These are phyloP conservation scores for Sussaba pulchella DNA, from an alignment of 2,888 invertebrate species.

Conservation along the genomic window DNA sequence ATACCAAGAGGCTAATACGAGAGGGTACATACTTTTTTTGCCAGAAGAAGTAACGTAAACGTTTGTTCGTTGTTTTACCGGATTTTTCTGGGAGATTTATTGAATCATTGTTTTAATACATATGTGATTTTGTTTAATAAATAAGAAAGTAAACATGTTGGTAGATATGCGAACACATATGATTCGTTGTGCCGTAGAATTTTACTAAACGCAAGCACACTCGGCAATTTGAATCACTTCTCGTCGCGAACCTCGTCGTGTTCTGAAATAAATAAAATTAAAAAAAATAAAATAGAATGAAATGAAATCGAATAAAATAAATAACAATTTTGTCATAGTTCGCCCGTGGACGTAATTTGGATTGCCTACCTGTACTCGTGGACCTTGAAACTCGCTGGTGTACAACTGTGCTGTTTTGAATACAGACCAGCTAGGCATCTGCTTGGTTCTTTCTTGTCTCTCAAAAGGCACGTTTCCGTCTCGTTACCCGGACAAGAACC, in stretches of 20 bases:
- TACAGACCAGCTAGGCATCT: conserved; percentile 79
- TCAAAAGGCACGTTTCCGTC: conserved; percentile 80
- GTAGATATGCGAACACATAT: no score
- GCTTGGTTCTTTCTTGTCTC: conserved; percentile 80
- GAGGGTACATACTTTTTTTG: no score
- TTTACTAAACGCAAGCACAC: conserved; percentile 80
- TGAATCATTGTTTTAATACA: conserved; percentile 37
- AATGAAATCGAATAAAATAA: not conserved
- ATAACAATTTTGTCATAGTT: not conserved
- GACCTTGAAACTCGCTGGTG: conserved; percentile 81
- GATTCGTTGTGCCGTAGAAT: not conserved
- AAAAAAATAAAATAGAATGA: conserved; percentile 2
- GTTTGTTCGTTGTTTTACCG: no score
- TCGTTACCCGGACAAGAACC: conserved; percentile 81
- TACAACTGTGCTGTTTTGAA: conserved; percentile 77
- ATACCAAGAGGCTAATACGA: no score
- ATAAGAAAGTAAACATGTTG: no score
- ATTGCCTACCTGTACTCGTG: conserved; percentile 79
- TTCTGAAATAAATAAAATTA: conserved; percentile 70
- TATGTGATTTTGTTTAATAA: no score
- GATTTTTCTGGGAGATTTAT: conserved; percentile 42
- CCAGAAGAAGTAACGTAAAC: no score
- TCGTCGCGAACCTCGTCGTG: conserved; percentile 79
- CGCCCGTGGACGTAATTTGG: not conserved
- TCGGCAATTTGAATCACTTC: conserved; percentile 82